Base-by-base conservation (phyloP, 2,888 invertebrate genomes). In the Tachystola acroxantha region DNA sequence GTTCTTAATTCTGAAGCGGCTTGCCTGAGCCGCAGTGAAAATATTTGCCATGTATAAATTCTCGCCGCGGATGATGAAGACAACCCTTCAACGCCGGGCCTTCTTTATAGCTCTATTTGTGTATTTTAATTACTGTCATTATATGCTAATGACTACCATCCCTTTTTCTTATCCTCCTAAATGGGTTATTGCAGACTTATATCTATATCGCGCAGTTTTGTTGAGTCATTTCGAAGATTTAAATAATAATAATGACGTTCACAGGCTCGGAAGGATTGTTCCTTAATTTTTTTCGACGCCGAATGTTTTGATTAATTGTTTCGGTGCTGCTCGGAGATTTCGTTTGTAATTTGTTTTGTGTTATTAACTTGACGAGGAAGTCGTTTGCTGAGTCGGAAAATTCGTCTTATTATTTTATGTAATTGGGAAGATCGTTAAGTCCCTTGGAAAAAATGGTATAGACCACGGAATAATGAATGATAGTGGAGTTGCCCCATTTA, bases 81-180 rank as follows among this genome's bases (percentile, higher is more conserved):
- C 82, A 79, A 72, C 88, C 87, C 87, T 86, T 87, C 85, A 84
- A 61, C 79, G 74, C 64, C 70, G 67, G 70, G 78, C 76, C 72
- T 75, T 75, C 86, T 89, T 89, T 89, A 89, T 89, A 85, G 89
- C 88, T 89, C 89, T 89, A 89, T 90, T 90, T 90, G 89, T 90
- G 89, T 90, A 90, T 90, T 90, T 90, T 90, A 90, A 90, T 90
- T 90, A 90, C 89, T 87, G 88, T 90, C 90, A 90, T 90, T 90
- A 90, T 90, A 88, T 88, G 86, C 85, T 87, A 88, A 88, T 84
- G 87, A 82, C 85, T 77, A 70, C 74, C 82, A 84, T 86, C 86
- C 87, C 87, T 87, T 87, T 87, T 88, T 88, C 88, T 87, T 88
- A 87, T 85, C 87, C 87, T 72, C 56, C 74, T 66, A 80, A 87